Evolutionary conservation across 2,888 invertebrate genomes (phyloP).

Genomic region (Cancer borealis): DNA sequence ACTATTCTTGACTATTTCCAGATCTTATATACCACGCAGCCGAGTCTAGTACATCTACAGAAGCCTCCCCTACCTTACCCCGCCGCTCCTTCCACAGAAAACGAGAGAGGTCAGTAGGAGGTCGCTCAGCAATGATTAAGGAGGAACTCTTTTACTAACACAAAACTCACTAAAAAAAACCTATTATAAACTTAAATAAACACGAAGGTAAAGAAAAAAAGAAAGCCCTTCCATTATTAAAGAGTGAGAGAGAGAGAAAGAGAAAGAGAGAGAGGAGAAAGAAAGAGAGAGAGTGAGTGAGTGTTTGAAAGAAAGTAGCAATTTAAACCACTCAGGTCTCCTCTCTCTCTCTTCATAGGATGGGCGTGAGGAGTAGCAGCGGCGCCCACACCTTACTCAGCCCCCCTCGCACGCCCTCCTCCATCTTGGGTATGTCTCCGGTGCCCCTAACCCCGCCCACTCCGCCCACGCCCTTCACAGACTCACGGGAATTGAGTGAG

Average conservation of each 20-base stretch:
- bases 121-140: constrained; percentile 59
- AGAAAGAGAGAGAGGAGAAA: constrained; percentile 46
- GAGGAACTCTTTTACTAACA: constrained; percentile 67
- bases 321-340: neutral
- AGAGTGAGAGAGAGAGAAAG: neutral
- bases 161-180: neutral
- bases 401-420: constrained; percentile 69
- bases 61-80: constrained; percentile 72
- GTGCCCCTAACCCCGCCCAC: constrained; percentile 69
- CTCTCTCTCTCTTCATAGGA: constrained; percentile 43
- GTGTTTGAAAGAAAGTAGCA: constrained; percentile 23
- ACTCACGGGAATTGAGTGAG: constrained; percentile 70
- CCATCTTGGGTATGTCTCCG: constrained; percentile 61
- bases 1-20: neutral
- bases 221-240: neutral
- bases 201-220: neutral
- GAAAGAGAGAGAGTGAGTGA: constrained; percentile 54
- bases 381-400: constrained; percentile 65
- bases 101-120: constrained; percentile 71
- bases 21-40: constrained; percentile 75
- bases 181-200: no score
- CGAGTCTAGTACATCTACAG: constrained; percentile 74
- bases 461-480: constrained; percentile 69
- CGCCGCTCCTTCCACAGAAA: constrained; percentile 74
- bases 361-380: constrained; percentile 52